Evolutionary conservation across 2,113 vertebrate genomes (phyloP).

Genomic region (Apteryx mantelli): DNA sequence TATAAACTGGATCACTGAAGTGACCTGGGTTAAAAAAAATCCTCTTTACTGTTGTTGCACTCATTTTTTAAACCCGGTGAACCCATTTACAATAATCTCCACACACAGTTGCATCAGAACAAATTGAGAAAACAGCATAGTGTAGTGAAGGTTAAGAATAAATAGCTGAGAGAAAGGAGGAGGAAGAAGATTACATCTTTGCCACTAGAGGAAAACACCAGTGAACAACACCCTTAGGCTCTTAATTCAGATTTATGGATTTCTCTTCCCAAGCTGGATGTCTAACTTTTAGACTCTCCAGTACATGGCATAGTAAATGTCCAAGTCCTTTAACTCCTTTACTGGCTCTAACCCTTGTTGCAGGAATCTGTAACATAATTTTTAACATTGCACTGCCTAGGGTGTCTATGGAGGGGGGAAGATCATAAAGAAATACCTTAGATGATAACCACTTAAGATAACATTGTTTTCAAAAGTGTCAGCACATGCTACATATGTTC

Average conservation of each 20-base stretch:
- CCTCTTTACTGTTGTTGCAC: not conserved
- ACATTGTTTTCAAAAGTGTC: not conserved
- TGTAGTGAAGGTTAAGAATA: not conserved
- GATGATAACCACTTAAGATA: not conserved
- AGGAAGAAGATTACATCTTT: not conserved
- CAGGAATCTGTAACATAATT: not conserved
- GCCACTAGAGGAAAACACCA: not conserved
- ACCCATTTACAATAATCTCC: not conserved
- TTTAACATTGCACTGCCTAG: not conserved
- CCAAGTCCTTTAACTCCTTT: not conserved
- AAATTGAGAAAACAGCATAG: not conserved
- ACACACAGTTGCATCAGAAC: not conserved
- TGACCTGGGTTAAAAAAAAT: not conserved
- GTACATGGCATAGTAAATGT: not conserved
- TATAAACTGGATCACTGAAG: not conserved
- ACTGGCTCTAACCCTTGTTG: not conserved
- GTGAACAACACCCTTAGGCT: not conserved
- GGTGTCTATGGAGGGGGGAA: not conserved
- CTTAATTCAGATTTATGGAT: slow-evolving; percentile 15
- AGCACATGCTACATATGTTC: not conserved
- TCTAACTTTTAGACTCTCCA: not conserved
- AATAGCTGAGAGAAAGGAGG: not conserved
- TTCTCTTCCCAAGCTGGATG: not conserved
- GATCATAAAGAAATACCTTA: not conserved
- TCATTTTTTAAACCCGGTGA: not conserved